Conservation (phyloP, 2,888 invertebrate species). For the Sesia apiformis region DNA sequence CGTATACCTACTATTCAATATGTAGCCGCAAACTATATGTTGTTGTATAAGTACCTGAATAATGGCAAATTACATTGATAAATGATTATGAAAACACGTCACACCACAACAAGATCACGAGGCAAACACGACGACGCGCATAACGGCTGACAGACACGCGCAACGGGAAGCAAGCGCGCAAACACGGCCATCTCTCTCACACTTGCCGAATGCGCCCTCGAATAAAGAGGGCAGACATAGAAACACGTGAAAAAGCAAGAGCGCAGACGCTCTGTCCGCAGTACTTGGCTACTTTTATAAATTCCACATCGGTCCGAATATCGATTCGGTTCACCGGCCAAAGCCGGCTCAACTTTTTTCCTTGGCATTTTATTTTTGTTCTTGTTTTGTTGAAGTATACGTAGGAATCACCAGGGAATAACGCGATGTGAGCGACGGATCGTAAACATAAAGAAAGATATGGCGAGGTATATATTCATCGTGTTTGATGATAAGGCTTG, state of each 20-base stretch:
- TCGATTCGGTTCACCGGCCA: slow-evolving; percentile 28
- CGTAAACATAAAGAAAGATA: no score
- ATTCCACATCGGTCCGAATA: slow-evolving; percentile 32
- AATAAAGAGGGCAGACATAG: slow-evolving; percentile 22
- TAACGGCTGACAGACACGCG: slow-evolving; percentile 59
- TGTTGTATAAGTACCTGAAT: no score
- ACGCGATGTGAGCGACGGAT: no score
- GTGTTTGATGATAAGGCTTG: no score
- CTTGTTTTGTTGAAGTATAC: no score
- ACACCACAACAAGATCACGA: slow-evolving; percentile 31
- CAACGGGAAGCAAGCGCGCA: slow-evolving; percentile 48
- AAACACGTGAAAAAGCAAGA: slow-evolving; percentile 56
- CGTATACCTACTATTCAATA: no score
- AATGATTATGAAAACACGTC: slow-evolving; percentile 19
- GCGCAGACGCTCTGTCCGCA: slow-evolving; percentile 48
- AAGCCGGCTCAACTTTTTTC: slow-evolving; percentile 1
- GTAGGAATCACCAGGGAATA: no score
- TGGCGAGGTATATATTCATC: no score
- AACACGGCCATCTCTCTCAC: slow-evolving; percentile 32
- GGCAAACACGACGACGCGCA: slow-evolving; percentile 52
- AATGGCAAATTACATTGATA: no score
- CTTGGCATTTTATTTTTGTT: neutral
- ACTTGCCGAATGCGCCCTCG: slow-evolving; percentile 11
- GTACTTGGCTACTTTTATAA: slow-evolving; percentile 17
- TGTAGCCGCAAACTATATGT: no score